Evolutionary conservation across 2,797 vertebrate genomes (phyloP), one percentile per base, ranked within the genome.

Genomic region (Chelon labrosus): DNA sequence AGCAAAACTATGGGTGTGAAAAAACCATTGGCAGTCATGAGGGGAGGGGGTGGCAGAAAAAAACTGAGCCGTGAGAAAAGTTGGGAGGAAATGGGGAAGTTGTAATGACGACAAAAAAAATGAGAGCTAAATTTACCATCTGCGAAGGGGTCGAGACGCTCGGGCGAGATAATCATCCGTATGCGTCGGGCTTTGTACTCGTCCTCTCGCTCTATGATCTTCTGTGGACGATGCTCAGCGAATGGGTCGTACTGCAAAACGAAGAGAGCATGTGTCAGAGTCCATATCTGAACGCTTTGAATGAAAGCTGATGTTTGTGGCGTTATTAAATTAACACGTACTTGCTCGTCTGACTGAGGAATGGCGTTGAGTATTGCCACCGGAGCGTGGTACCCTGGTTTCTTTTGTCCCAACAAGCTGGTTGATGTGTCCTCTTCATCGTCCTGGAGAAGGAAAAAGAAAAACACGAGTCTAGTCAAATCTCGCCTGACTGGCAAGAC

Each of bases 141-240:
- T 96, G 98, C 98, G 94, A 99, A 99, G 16, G 98, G 98, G 93
- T 99, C 98, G 55, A 97, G 97, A 59, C 98, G 98, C 86, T 98
- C 98, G 4, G 98, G 98, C 10, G 98, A 99, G 95, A 99, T 99
- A 93, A 99, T 99, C 97, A 98, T 97, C 94, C 97, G 97, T 91
- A 97, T 92, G 73, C 97, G 96, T 50, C 97, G 96, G 78, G 94
- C 95, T 96, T 99, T 99, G 94, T 99, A 99, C 80, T 99, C 98
- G 84, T 99, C 98, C 87, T 99, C 98, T 2, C 98, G 95, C 73
- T 99, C 98, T 0, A 97, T 97, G 19, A 99, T 99, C 95, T 99
- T 99, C 63, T 95, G 96, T 31, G 98, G 96, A 31, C 98, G 95
- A 81, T 99, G 98, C 49, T 99, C 98, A 73, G 97, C 97, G 92